Conservation (phyloP, 1,140 invertebrate genomes). For the Doryteuthis pealeii region DNA sequence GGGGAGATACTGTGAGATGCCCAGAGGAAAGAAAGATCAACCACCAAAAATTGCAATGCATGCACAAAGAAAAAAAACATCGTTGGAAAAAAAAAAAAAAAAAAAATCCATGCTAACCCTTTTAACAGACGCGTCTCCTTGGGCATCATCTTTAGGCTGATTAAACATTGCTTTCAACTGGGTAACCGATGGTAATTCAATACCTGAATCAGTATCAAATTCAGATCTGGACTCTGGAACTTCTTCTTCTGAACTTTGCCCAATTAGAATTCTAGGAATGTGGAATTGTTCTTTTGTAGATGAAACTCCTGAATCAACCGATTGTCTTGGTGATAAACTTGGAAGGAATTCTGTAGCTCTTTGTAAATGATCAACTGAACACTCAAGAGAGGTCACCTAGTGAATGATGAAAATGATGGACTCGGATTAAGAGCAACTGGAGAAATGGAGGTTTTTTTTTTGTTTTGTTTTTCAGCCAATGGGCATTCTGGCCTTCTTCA, state of each 20-base stretch:
- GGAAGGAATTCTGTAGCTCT: conserved; percentile 26
- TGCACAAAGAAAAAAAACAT: no score
- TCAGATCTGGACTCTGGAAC: conserved; percentile 49
- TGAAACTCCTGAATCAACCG: conserved; percentile 34
- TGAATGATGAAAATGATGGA: neutral
- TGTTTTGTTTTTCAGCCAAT: no score
- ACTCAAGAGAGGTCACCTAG: conserved; percentile 26
- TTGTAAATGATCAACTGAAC: conserved; percentile 22
- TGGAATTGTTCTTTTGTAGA: conserved; percentile 26
- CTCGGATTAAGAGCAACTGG: no score
- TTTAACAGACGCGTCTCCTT: conserved; percentile 31
- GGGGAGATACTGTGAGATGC: no score
- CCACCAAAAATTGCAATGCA: no score
- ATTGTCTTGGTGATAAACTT: conserved; percentile 29
- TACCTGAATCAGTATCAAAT: conserved; percentile 41
- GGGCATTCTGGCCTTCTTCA: no score
- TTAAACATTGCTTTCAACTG: conserved; percentile 46
- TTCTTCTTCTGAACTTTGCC: conserved; percentile 38
- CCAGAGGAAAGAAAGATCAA: no score
- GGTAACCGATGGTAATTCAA: conserved; percentile 50
- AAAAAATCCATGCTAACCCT: conserved; percentile 33
- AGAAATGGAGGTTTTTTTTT: no score
- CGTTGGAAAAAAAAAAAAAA: no score
- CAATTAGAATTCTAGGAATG: conserved; percentile 25
- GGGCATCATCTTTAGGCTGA: conserved; percentile 24